A percentile compares a stretch with the other conserved stretches of the same genome.
phyloP scores from a whole-genome alignment of 2,797 vertebrate genomes.

The Microctenopoma stevenorrisi region DNA sequence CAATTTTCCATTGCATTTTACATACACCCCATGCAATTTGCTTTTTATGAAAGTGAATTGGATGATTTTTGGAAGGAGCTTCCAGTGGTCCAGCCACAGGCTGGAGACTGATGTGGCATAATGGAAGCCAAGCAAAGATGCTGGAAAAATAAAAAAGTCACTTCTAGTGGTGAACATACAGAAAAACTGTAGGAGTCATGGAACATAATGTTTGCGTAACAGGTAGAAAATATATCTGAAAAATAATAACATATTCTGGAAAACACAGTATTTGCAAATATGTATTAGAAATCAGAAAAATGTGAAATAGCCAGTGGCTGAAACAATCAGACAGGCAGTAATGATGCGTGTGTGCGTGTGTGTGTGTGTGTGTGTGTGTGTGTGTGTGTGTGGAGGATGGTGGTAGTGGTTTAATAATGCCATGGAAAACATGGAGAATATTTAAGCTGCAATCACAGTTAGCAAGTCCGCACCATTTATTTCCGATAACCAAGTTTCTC shows the following conservation, averaged over 20 bases:
- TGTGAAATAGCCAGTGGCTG: conserved; percentile 11
- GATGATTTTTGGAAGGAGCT: conserved; percentile 35
- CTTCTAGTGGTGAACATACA: too few relatives aligned
- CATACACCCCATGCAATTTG: conserved; percentile 31
- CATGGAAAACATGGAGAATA: conserved; percentile 53
- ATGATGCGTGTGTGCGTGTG: conserved; percentile 22
- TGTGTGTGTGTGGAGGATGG: conserved; percentile 10
- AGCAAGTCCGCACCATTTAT: conserved; percentile 67
- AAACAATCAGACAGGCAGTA: neutral
- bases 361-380: conserved; percentile 15
- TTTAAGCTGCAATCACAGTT: conserved; percentile 71
- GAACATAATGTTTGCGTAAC: neutral
- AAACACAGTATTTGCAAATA: neutral
- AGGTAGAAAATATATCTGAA: neutral
- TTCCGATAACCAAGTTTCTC: conserved; percentile 67
- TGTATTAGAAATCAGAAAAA: conserved; percentile 5
- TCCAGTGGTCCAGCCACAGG: conserved; percentile 25
- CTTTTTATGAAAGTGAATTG: conserved; percentile 40
- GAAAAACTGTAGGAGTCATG: neutral
- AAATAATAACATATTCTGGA: neutral
- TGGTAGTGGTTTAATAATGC: conserved; percentile 61
- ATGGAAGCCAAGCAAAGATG: conserved; percentile 15
- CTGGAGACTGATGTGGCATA: conserved; percentile 22
- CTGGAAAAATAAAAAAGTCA: neutral
- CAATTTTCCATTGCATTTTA: conserved; percentile 40